phyloP scores from a whole-genome alignment of 1,140 invertebrate genomes.

The Limonius californicus region DNA sequence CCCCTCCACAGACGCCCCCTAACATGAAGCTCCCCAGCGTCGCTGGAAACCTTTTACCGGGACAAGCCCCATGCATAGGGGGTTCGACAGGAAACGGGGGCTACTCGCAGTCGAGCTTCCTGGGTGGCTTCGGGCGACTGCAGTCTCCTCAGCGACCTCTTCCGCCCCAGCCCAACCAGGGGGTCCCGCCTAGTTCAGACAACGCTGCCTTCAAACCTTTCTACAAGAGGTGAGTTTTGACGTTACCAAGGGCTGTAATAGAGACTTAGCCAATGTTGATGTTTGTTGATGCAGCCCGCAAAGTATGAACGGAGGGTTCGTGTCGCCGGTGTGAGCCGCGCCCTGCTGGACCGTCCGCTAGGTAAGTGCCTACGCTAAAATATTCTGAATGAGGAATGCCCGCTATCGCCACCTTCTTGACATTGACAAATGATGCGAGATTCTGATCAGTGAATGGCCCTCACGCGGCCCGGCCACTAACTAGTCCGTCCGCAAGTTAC shows the following conservation, averaged over 20 bases:
- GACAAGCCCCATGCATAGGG: conserved; percentile 43
- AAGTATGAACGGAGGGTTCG: conserved; percentile 58
- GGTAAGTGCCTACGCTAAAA: conserved; percentile 32
- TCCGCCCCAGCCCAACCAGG: conserved; percentile 51
- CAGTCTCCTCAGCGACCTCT: conserved; percentile 52
- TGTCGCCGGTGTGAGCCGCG: conserved; percentile 57
- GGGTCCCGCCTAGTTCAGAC: conserved; percentile 57
- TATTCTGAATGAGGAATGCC: conserved; percentile 45
- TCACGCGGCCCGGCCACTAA: conserved; percentile 21
- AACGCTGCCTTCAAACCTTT: conserved; percentile 79
- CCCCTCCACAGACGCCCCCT: conserved; percentile 87
- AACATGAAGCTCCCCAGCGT: conserved; percentile 83
- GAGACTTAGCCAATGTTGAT: conserved; percentile 23
- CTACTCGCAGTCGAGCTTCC: conserved; percentile 38
- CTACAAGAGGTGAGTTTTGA: conserved; percentile 76
- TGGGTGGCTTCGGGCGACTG: conserved; percentile 48
- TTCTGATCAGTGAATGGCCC: conserved; percentile 58
- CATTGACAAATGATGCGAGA: conserved; percentile 61
- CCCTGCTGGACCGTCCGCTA: conserved; percentile 34
- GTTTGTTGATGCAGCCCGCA: conserved; percentile 54
- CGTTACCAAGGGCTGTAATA: not conserved
- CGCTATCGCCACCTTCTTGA: conserved; percentile 57
- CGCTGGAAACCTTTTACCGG: conserved; percentile 58
- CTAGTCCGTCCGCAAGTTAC: conserved; percentile 27
- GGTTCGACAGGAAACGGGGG: conserved; percentile 32